Conservation (phyloP, 2,888 invertebrate species). For the Drosophila quinaria region DNA sequence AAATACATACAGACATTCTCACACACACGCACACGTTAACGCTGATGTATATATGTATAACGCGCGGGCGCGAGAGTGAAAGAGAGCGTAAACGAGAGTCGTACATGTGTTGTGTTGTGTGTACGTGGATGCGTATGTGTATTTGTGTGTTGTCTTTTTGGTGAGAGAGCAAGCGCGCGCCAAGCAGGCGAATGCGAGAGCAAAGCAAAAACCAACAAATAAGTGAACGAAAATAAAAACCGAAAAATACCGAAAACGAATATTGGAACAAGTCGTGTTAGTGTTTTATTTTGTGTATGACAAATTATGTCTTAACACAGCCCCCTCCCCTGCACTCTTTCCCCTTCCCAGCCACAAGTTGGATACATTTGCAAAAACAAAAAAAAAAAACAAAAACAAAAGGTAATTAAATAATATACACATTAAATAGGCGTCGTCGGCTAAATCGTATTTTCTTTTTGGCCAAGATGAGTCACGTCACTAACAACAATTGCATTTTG, state of each 20-base stretch:
- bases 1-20: constrained; percentile 68
- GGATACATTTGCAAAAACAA: constrained; percentile 38
- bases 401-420: constrained; percentile 61
- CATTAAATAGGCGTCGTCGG: constrained; percentile 45
- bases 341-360: constrained; percentile 20
- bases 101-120: constrained; percentile 33
- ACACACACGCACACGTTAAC: constrained; percentile 37
- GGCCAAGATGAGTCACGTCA: constrained; percentile 60
- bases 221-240: constrained; percentile 81
- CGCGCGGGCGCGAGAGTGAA: constrained; percentile 73
- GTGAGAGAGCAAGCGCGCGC: constrained; percentile 51
- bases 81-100: constrained; percentile 28
- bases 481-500: constrained; percentile 58
- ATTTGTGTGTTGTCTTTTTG: constrained; percentile 54
- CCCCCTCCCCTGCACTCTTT: neutral
- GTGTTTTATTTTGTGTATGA: constrained; percentile 20
- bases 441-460: constrained; percentile 31
- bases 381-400: constrained; percentile 10
- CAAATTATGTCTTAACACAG: constrained; percentile 38
- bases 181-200: constrained; percentile 74
- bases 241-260: constrained; percentile 69
- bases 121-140: constrained; percentile 39
- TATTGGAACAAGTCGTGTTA: constrained; percentile 61
- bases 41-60: constrained; percentile 48
- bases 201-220: constrained; percentile 82